phyloP scores from a whole-genome alignment of 2,113 vertebrate species.

The Pseudorhombus dupliciocellatus region DNA sequence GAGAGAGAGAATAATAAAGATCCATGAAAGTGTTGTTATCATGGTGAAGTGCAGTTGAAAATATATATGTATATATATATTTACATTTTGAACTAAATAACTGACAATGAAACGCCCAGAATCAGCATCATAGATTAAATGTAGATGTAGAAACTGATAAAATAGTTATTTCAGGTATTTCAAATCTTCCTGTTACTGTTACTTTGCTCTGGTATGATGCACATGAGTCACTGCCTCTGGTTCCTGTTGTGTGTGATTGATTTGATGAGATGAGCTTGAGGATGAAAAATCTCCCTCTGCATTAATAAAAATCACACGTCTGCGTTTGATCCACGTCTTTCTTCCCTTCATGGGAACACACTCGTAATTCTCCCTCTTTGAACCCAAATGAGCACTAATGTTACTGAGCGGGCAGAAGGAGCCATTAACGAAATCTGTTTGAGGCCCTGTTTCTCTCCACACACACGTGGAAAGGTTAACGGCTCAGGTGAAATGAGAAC shows the following conservation, averaged over 20 bases:
- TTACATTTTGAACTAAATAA: not conserved
- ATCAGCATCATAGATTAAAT: not conserved
- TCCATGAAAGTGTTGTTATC: too few species aligned
- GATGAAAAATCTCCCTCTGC: too few species aligned
- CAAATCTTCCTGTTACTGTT: too few species aligned
- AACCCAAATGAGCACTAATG: constrained; percentile 48
- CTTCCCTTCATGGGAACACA: not conserved
- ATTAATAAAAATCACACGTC: not conserved
- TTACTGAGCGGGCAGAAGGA: constrained; percentile 30
- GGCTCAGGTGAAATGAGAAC: constrained; percentile 48
- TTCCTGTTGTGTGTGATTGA: too few species aligned
- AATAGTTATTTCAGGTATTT: too few species aligned
- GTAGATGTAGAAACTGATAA: too few species aligned
- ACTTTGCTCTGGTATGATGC: too few species aligned
- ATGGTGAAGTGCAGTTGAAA: too few species aligned
- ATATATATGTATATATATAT: too few species aligned
- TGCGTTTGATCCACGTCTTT: constrained; percentile 10
- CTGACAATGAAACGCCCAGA: not conserved
- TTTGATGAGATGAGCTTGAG: too few species aligned
- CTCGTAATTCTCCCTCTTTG: constrained; percentile 30
- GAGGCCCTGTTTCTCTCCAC: constrained; percentile 10
- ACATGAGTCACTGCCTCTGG: too few species aligned
- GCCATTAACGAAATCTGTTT: constrained; percentile 47
- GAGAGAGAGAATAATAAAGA: not conserved
- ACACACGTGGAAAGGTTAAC: constrained; percentile 45